Evolutionary conservation across 2,888 invertebrate species (phyloP).

Genomic region (Acanthopleura granulata): DNA sequence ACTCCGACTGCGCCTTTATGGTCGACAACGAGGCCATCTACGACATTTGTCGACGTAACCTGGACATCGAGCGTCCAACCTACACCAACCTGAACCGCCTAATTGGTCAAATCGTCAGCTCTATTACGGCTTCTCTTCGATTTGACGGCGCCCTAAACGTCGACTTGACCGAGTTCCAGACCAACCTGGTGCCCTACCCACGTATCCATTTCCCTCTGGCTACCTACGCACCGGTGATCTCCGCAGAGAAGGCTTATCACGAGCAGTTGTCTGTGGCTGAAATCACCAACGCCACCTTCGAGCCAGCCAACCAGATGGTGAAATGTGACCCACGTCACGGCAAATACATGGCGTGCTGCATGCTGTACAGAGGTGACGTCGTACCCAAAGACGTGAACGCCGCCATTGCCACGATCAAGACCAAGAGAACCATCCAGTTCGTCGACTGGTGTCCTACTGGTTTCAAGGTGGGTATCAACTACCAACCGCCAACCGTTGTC

Average conservation of each 20-base stretch:
- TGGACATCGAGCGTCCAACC: background rate
- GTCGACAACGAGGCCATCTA: conserved; percentile 10
- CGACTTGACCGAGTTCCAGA: conserved; percentile 8
- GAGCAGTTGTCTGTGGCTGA: conserved; percentile 11
- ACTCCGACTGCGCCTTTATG: conserved; percentile 5
- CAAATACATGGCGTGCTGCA: background rate
- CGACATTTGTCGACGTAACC: background rate
- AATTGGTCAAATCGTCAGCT: conserved; percentile 1
- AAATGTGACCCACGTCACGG: conserved; percentile 5
- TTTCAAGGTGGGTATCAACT: background rate
- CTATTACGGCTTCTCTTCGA: background rate
- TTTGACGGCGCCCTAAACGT: background rate
- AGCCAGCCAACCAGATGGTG: conserved; percentile 10
- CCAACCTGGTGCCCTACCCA: background rate
- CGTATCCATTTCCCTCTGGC: conserved; percentile 9
- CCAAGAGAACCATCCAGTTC: conserved; percentile 1
- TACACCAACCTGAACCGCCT: conserved; percentile 3
- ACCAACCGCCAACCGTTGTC: background rate
- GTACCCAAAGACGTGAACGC: conserved; percentile 14
- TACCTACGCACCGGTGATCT: conserved; percentile 1
- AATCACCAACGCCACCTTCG: conserved; percentile 8
- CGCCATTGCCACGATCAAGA: conserved; percentile 16
- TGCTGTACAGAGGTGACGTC: conserved; percentile 15
- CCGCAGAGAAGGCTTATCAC: conserved; percentile 1
- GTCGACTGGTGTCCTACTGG: background rate